Evolutionary conservation across 2,888 invertebrate genomes (phyloP).

Genomic region (Coleophora flavipennella): DNA sequence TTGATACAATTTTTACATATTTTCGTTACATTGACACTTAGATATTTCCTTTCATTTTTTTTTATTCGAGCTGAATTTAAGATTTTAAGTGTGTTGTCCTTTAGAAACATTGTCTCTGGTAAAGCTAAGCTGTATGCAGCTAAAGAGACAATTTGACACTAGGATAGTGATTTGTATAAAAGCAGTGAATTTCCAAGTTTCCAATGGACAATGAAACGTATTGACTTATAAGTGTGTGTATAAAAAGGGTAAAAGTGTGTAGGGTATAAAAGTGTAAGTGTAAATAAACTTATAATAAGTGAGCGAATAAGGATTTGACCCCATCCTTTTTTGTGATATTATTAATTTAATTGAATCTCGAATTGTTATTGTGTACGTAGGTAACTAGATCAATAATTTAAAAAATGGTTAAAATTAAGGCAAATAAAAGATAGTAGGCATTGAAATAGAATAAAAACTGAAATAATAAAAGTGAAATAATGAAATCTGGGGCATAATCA

Average conservation of each 20-base stretch:
- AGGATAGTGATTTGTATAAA: conserved; percentile 25
- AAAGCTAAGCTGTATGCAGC: conserved; percentile 46
- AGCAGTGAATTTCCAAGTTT: conserved; percentile 17
- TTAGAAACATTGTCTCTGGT: conserved; percentile 64
- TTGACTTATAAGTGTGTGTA: conserved; percentile 28
- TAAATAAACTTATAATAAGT: conserved; percentile 40
- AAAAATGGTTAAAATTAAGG: no score
- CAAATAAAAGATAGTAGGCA: no score
- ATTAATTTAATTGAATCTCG: conserved; percentile 19
- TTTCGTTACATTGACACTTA: no score
- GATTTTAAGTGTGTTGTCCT: conserved; percentile 24
- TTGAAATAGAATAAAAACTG: no score
- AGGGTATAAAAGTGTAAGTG: conserved; percentile 35
- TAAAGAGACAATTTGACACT: conserved; percentile 33
- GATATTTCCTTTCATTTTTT: no score
- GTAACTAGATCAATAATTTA: no score
- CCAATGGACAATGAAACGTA: conserved; percentile 36
- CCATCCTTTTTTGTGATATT: conserved; percentile 39
- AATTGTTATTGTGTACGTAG: not conserved
- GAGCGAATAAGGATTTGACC: conserved; percentile 64
- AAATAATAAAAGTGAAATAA: no score
- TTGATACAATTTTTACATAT: no score
- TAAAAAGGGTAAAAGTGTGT: no score
- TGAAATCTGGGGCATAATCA: no score
- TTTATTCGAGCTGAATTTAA: no score